Evolutionary conservation across 1,140 invertebrate species (phyloP).

Genomic region (Zaprionus capensis): DNA sequence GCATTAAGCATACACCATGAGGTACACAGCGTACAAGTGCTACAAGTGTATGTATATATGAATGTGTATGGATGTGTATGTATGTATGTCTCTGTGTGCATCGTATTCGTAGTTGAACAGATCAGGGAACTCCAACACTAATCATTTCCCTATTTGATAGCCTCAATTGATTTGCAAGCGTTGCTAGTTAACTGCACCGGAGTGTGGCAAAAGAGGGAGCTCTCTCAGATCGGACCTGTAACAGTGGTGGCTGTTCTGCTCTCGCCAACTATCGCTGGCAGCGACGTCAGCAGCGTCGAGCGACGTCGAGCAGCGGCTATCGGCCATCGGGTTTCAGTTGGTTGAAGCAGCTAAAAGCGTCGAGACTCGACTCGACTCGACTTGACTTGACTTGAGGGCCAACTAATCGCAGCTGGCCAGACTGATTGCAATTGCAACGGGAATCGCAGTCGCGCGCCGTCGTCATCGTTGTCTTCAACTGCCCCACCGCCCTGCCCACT

Average conservation of each 20-base stretch:
- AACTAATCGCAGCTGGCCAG: constrained; percentile 5
- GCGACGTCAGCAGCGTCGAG: not conserved
- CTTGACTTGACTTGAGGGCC: not conserved
- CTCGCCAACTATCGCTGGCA: not conserved
- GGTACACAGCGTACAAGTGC: not conserved
- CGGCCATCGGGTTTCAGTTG: constrained; percentile 33
- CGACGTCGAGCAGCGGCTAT: not conserved
- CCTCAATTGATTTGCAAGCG: not conserved
- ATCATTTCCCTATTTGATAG: not conserved
- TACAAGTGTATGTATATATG: not conserved
- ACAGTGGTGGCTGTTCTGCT: not conserved
- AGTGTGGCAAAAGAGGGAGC: not conserved
- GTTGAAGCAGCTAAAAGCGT: constrained; percentile 39
- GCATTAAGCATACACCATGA: not conserved
- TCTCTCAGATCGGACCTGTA: not conserved
- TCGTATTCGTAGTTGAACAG: not conserved
- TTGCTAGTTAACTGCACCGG: not conserved
- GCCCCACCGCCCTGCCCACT: too few relatives aligned
- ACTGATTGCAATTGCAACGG: not conserved
- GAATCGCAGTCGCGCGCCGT: not conserved
- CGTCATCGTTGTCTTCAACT: not conserved
- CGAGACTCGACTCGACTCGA: constrained; percentile 13
- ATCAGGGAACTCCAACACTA: not conserved
- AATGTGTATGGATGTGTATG: not conserved
- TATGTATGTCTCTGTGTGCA: not conserved